phyloP scores from a whole-genome alignment of 1,140 invertebrate genomes.

The Parasteatoda tepidariorum region DNA sequence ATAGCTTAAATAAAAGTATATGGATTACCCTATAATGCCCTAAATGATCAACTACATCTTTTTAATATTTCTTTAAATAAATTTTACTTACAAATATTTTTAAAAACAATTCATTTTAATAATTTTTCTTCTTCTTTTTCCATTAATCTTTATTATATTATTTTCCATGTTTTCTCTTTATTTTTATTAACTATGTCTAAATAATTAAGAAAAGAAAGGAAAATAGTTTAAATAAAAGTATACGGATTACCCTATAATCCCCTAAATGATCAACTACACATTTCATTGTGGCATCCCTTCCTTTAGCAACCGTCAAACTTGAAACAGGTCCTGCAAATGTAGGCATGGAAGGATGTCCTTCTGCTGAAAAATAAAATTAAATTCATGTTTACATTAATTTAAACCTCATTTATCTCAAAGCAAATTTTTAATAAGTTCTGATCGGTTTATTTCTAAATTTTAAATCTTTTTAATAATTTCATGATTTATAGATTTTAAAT shows the following conservation, averaged over 20 bases:
- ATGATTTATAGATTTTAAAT: no score
- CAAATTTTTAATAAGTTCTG: background rate
- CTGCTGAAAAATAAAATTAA: background rate
- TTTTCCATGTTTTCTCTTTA: no score
- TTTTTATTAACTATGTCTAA: background rate
- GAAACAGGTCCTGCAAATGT: constrained; percentile 79
- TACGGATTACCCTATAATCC: constrained; percentile 77
- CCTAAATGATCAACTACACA: constrained; percentile 83
- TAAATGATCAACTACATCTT: no score
- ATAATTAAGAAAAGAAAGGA: background rate
- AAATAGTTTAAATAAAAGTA: background rate
- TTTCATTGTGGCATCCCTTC: constrained; percentile 80
- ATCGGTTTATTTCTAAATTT: no score
- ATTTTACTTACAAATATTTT: constrained; percentile 4
- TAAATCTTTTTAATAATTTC: no score
- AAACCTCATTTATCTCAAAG: background rate
- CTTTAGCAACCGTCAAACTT: constrained; percentile 82
- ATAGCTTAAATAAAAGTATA: no score
- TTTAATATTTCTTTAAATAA: no score
- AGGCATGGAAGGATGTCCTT: constrained; percentile 67
- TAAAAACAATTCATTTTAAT: background rate
- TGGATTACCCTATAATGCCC: no score
- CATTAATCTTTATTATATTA: no score
- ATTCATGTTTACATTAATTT: background rate
- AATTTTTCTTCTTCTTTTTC: background rate